Evolutionary conservation across 2,113 vertebrate genomes (phyloP).

Genomic region (Cryptomyrus ogoouensis): DNA sequence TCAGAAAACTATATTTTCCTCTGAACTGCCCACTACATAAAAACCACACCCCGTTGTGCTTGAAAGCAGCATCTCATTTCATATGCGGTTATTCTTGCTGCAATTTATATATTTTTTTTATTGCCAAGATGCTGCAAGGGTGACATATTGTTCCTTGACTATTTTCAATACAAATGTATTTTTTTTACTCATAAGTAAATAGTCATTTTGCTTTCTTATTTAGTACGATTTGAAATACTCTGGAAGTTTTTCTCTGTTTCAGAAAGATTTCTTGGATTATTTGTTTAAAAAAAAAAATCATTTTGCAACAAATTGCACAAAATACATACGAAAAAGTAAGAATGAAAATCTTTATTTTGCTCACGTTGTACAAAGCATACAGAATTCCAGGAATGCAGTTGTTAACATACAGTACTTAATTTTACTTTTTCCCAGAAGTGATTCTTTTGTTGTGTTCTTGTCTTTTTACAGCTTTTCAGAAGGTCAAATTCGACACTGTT

Average conservation of each 20-base stretch:
- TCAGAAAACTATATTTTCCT: not conserved
- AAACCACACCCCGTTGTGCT: not conserved
- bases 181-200: not conserved
- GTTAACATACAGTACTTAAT: constrained; percentile 47
- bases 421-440: constrained; percentile 40
- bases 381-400: constrained; percentile 55
- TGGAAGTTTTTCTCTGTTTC: not conserved
- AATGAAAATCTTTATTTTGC: constrained; percentile 62
- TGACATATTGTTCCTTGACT: not conserved
- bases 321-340: constrained; percentile 30
- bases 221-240: not conserved
- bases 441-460: constrained; percentile 62
- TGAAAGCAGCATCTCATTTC: not conserved
- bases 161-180: not conserved
- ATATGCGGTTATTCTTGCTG: not conserved
- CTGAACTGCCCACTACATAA: not conserved
- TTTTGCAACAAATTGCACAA: constrained; percentile 9
- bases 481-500: constrained; percentile 53
- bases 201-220: not conserved
- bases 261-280: not conserved
- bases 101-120: not conserved
- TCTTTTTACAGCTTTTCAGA: constrained; percentile 61
- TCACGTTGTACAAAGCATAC: constrained; percentile 63
- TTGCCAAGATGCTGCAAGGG: not conserved
- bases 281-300: not conserved